Base-by-base conservation (phyloP, 2,113 vertebrate genomes). In the Cheirogaleus medius region DNA sequence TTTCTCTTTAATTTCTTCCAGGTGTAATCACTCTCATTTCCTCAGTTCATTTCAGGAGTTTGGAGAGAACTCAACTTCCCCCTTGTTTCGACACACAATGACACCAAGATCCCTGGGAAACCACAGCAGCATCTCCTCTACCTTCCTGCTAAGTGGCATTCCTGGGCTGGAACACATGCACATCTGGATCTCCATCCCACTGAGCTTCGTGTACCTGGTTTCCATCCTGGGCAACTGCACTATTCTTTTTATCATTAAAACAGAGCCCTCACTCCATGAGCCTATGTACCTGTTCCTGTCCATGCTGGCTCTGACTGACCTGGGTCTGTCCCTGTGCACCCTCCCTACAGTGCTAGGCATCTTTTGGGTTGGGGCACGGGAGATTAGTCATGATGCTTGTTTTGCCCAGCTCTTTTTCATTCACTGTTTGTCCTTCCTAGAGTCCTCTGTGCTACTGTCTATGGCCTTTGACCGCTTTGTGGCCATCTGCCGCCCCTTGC, bases 221-320 rank as follows among this genome's bases (percentile, higher is more conserved):
- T 97, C 98, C 17, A 90, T 98, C 39, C 42, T 98, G 64, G 97
- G 98, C 1, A 98, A 98, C 93, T 97, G 95, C 44, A 96, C 77
- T 17, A 42, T 98, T 17, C 74, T 98, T 47, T 94, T 98, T 15
- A 96, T 98, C 39, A 96, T 98, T 93, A 97, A 94, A 87, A 97
- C 90, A 2, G 97, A 98, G n/a, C 92, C 94, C 49, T 98, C 95
- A 0, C 98, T 98, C 18, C 98, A 98, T 42, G 83, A 97, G 7
- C 98, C 98, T 42, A 98, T 98, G 98, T 98, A 97, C 85, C 87
- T 98, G 58, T 98, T 98, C 82, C 83, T 98, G 20, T 98, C 97
- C 84, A 98, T 98, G 97, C 69, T 98, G 54, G 97, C 98, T 44
- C 6, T 97, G 32, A 98, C 97, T 25, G 98, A 98, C 73, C 82